Base-by-base conservation (phyloP, 2,888 invertebrate species). In the Dendrolimus houi region DNA sequence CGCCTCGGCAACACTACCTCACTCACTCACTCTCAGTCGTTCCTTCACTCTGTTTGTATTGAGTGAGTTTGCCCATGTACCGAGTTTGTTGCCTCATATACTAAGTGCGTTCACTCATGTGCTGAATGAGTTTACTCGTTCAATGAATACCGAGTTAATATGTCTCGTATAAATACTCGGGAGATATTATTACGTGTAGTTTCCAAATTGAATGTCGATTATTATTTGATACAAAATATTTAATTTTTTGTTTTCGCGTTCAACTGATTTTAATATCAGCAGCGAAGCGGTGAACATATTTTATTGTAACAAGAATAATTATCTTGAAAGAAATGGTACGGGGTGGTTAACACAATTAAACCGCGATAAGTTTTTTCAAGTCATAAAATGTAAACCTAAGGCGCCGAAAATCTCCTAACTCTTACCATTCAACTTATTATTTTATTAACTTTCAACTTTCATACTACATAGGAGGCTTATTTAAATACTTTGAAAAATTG, bases 401-500 rank as follows among this genome's bases (percentile, higher is more conserved):
- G 70, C 68, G 69, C 65, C 72, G 67, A 66, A 63, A 69, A 68
- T 67, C 66, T 68, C 66, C 60, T 67, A 70, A 69, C 65, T 64
- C 65, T 64, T 68, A 60, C 67, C 62, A 68, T 64, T 12, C 61
- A 68, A 61, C 61, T 61, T 60, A 64, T 61, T 60, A 67, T 68
- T 66, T 67, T 66, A 66, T 65, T 66, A 60, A 69, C 65, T 62
- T 65, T 62, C 64, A 69, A 68, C 68, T 62, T 66, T 71, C 70
- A 70, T 68, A 67, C 69, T 72, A 70, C 62, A 63, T 57, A 69
- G 69, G 68, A 76, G 74, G 75, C 75, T 75, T 74, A 77, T 65
- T 69, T 62, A 9, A 71, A 74, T 70, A 77, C 66, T 73, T 58
- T 69, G 67, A 71, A 75, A 69, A 78, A 79, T 67, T 76, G 76